These are phyloP conservation scores for Mantis religiosa DNA, from an alignment of 2,888 invertebrate genomes.

Conservation along the genomic window DNA sequence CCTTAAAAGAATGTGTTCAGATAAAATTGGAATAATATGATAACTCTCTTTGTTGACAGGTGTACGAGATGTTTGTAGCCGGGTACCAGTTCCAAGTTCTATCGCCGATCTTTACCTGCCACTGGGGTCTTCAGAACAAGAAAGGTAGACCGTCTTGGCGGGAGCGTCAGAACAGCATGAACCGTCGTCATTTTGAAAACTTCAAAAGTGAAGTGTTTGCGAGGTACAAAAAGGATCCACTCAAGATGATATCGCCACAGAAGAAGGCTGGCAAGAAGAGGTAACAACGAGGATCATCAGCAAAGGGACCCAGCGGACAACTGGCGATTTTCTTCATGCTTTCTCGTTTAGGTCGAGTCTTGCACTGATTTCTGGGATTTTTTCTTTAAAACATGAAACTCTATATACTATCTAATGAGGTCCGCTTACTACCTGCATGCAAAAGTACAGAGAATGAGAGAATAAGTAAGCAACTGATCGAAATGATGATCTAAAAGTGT, in stretches of 20 bases:
- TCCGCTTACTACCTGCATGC: no score
- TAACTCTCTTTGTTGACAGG: slow-evolving; percentile 53
- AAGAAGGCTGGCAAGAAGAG: slow-evolving; percentile 1
- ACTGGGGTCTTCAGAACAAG: slow-evolving; percentile 82
- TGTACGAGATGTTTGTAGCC: slow-evolving; percentile 87
- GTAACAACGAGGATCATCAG: neutral
- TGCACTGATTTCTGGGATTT: neutral
- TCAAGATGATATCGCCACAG: slow-evolving; percentile 1
- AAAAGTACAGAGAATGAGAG: no score
- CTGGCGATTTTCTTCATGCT: neutral
- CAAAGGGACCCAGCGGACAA: neutral
- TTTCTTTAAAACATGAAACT: no score
- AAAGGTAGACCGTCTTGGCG: slow-evolving; percentile 78
- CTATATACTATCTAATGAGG: no score
- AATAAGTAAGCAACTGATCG: no score
- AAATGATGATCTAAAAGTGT: no score
- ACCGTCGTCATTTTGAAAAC: slow-evolving; percentile 74
- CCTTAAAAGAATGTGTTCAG: no score
- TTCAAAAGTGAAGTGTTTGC: slow-evolving; percentile 82
- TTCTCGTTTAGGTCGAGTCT: neutral
- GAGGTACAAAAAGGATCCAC: slow-evolving; percentile 62
- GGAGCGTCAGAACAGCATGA: slow-evolving; percentile 79
- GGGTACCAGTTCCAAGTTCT: slow-evolving; percentile 85
- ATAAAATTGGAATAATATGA: neutral
- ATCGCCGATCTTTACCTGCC: slow-evolving; percentile 83